Base-by-base conservation (phyloP, 2,888 invertebrate genomes). In the Polydrusus cervinus region DNA sequence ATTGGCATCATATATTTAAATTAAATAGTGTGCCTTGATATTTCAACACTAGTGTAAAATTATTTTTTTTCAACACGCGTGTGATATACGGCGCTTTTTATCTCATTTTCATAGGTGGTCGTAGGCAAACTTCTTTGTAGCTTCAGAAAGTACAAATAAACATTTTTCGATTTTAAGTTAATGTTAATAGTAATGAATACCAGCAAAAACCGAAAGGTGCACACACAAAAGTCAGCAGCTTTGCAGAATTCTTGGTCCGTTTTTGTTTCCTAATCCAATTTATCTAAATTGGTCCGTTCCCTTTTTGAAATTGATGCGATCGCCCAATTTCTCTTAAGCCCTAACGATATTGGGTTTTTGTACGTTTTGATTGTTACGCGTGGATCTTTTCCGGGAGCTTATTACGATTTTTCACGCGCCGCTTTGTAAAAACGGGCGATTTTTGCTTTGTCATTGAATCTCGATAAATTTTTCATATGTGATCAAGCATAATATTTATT, bases 181-280 rank as follows among this genome's bases (percentile, higher is more conserved):
- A 9, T 51, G 51, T 8, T 18, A 51, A 1, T 51, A 18, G 18
- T 51, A 20, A 51, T 14, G 14, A 55, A 14, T 13, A 34, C 34
- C 16, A 60, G 14, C 47, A 25, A 20, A n/a, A 62, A 45, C 62
- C 5, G 18, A 3, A 43, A 45, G 47, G 64, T 49, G 43, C 40
- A 43, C 25, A 25, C 47, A 64, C 64, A 64, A 64, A 47, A 49
- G 14, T 64, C 34, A 64, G 49, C 64, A 64, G 49, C 34, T 47
- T 64, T 64, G n/a, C n/a, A 47, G 34, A 16, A 16, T 34, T 34
- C 16, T 16, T 34, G 30, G 20, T 7, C 64, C 47, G 64, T 64
- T 43, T 45, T 64, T 64, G 64, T 64, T 34, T 64, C 16, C 47
- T 64, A 64, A 64, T 64, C 64, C 64, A 64, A 64, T 64, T 64